A percentile compares a stretch with the other conserved stretches of the same genome.
phyloP scores from a whole-genome alignment of 2,797 vertebrate species.

The Heterohyrax brucei region DNA sequence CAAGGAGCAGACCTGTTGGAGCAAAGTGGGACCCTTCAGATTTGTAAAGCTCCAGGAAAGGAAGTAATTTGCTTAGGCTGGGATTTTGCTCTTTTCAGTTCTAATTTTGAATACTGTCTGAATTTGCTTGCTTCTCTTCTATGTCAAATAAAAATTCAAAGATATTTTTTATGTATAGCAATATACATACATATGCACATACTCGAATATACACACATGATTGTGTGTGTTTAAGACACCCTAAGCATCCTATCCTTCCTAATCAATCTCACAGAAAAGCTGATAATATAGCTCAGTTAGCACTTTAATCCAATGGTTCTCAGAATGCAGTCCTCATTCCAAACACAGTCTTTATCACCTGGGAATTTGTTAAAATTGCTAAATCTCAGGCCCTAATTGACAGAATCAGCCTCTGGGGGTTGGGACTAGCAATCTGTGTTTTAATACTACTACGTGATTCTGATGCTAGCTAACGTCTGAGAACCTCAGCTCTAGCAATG shows the following conservation, averaged over 20 bases:
- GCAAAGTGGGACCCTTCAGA: neutral
- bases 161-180: neutral
- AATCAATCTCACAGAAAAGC: neutral
- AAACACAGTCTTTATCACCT: neutral
- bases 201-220: neutral
- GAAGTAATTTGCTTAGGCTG: neutral
- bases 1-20: neutral
- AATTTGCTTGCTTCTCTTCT: conserved; percentile 61
- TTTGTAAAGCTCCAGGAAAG: neutral
- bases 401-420: neutral
- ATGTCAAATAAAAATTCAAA: conserved; percentile 39
- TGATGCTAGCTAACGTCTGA: neutral
- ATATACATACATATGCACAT: neutral
- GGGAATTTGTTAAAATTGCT: neutral
- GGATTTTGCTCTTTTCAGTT: neutral
- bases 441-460: neutral
- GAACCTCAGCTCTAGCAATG: neutral
- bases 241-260: neutral
- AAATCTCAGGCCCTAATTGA: neutral
- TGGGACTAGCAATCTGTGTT: neutral
- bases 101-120: conserved; percentile 42
- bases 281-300: neutral
- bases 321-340: neutral
- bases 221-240: neutral
- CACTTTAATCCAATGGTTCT: neutral